Conservation (phyloP, 1,140 invertebrate genomes). For the Metopolophium dirhodum region DNA sequence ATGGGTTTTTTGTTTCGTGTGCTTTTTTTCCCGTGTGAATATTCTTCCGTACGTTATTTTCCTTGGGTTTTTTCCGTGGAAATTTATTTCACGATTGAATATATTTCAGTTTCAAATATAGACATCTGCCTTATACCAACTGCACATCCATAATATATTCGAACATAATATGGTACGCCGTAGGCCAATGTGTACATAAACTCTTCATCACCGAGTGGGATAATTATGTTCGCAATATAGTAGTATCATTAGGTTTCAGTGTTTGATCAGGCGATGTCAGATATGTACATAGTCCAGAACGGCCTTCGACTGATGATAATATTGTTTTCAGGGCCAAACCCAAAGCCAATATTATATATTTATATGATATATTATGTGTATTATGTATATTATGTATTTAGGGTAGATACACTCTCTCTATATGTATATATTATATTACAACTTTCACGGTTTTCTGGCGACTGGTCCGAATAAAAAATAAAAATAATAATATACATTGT, state of each 20-base stretch:
- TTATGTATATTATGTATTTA: neutral
- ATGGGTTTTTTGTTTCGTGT: too few species aligned
- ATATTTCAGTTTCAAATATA: neutral
- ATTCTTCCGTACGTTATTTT: neutral
- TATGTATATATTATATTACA: neutral
- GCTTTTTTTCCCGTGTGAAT: too few species aligned
- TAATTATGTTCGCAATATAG: slow-evolving; percentile 17
- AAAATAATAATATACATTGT: neutral
- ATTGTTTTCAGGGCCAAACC: neutral
- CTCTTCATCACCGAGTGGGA: neutral
- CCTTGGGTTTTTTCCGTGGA: neutral
- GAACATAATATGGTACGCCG: neutral
- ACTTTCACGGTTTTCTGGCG: neutral
- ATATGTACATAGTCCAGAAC: neutral
- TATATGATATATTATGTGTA: neutral
- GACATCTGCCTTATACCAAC: neutral
- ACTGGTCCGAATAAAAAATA: neutral
- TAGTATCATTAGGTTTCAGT: neutral
- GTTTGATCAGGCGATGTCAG: neutral
- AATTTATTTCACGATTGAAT: neutral
- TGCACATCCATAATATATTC: neutral
- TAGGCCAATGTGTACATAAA: neutral
- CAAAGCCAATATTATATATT: neutral
- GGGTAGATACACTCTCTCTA: neutral
- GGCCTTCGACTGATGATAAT: neutral